Base-by-base conservation (phyloP, 2,888 invertebrate genomes). In the Philonicus albiceps region DNA sequence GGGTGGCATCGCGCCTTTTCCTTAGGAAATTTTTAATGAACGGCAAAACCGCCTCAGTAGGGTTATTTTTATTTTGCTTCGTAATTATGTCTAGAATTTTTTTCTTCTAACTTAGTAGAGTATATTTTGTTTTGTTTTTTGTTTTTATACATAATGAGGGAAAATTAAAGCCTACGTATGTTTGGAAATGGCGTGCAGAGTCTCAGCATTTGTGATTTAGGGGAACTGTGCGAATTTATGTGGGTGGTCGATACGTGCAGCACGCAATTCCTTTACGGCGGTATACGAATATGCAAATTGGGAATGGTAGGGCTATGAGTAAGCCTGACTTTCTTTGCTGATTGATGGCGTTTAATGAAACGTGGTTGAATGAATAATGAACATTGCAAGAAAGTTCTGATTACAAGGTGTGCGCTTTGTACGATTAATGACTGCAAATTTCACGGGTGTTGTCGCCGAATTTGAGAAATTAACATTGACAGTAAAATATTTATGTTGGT, bases 271-370 rank as follows among this genome's bases (percentile, higher is more conserved):
- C 40, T 53, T 19, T 31, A 40, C 49, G 40, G 80, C 76, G 31
- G 74, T n/a, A 74, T 80, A 49, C 49, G 27, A 80, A 80, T 80
- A 80, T 80, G 80, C 19, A 80, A 80, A 80, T 80, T 80, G 13
- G 53, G 30, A 22, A 16, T 5, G 40, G n/a, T 40, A n/a, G 27
- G 80, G 31, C 53, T 80, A 37, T 37, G 74, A 74, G 74, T 37
- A 80, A 80, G 27, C 49, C 49, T 80, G 80, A 80, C 49, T 80
- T 53, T 43, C 80, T 80, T 27, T 30, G 43, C 53, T 80, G 49
- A 80, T 49, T 43, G 27, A 49, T 80, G 80, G 49, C 80, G 43
- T 31, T 31, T 49, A 80, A 34, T 53, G 80, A 49, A 80, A 34
- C 31, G 80, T 27, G 27, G 80, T 49, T 80, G 43, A 49, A 80